Evolutionary conservation across 30 jellyfish, hydroid and myxozoan species (phyloP), one percentile per base, ranked within the genome.

Genomic region (Nemopilema nomurai): DNA sequence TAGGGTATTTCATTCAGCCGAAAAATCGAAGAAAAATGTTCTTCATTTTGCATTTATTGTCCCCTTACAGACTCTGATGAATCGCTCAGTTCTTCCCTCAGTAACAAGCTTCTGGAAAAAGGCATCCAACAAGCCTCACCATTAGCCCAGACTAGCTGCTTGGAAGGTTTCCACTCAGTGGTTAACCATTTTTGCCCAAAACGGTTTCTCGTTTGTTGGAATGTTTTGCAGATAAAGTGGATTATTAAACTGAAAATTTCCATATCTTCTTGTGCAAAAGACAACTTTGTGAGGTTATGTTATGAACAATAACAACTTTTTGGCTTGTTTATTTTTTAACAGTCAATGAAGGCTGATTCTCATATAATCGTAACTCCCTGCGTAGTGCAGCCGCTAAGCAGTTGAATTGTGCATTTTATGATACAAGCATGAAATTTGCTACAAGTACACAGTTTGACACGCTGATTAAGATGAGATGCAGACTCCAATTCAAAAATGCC

Each of bases 111-210:
- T 1, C 49, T 79, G 32, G 86, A 62, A 24, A 63, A 79, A 16
- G 82, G 82, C n/a, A 62, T 79, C 28, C 33, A 32, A 62, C 81
- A 79, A 65, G 82, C 82, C 28, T 79, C 89, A 1, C 84, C 82
- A 18, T 62, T 79, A 1, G 85, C 67, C 22, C 89, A 79, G 68
- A 79, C 89, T 16, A 79, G 89, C 68, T 79, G 82, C 32, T 25
- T 79, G 81, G 84, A 79, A 49, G 85, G 89, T 62, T 79, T 62
- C 66, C 85, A 79, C 49, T 79, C 89, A 16, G 89, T 79, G 26
- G 82, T 79, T 20, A 79, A 79, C 62, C 86, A 79, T 28, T 79
- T 79, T 74, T 49, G 52, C 49, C 89, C 89, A 25, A 79, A 64
- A 66, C 31, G 85, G 75, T 33, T 79, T 62, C 85, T 79, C 89